Base-by-base conservation (phyloP, 2,888 invertebrate species). In the Pogonocherus hispidulus region DNA sequence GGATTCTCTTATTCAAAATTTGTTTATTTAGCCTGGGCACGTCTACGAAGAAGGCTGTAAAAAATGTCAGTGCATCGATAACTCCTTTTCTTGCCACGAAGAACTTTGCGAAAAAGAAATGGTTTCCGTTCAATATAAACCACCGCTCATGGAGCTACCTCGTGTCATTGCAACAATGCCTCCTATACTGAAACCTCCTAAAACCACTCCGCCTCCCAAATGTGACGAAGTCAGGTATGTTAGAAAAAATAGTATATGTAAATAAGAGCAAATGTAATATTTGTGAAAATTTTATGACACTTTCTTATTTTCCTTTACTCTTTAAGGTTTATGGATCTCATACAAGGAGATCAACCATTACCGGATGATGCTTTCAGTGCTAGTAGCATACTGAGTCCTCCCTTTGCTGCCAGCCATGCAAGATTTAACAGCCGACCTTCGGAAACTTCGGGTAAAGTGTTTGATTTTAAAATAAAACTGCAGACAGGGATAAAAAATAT, bases 41-140 rank as follows among this genome's bases (percentile, higher is more conserved):
- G 88, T 91, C 0, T 83, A 89, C 1, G 78, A 84, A 11, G 90
- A 90, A 76, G 90, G 89, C 0, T 94, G 93, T 79, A 89, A 90
- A 77, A 87, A 90, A 11, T 96, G 96, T 79, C 95, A 95, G 76
- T 96, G 96, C 78, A 86, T 94, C 5, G 89, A 93, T 79, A 95
- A 96, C 84, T 88, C 88, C 19, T 90, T 92, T 67, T 88, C 90
- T 51, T 96, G 96, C 80, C 91, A 91, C 80, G 84, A 87, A 18
- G 54, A 64, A 8, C 27, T 16, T 49, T 72, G 74, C 6, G 47
- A 44, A 55, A 62, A 60, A 11, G 67, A 82, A 14, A 82, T 5
- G 8, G 4, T 27, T 3, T 8, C 27, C 27, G 27, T 5, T 27
- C 27, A 3, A 1, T 14, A n/a, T 16, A 2, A 1, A n/a, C 37